Evolutionary conservation across 2,888 invertebrate genomes (phyloP).

Genomic region (Drosophila neoperkinsi): DNA sequence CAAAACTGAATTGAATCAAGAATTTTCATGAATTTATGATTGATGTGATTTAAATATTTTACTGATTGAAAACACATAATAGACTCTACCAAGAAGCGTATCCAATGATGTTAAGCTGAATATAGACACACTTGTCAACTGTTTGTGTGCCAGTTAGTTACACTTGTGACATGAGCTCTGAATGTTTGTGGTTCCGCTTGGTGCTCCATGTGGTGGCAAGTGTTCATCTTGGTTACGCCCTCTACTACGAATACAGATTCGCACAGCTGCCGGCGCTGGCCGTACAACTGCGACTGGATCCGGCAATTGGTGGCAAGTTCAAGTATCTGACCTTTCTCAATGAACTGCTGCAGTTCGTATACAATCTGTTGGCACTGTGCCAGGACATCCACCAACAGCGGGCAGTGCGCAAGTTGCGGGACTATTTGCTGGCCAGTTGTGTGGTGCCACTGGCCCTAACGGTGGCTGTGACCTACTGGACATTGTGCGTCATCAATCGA

Average conservation of each 20-base stretch:
- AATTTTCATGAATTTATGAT: not conserved
- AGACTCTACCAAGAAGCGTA: not conserved
- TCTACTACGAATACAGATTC: slow-evolving; percentile 43
- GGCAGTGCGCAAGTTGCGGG: slow-evolving; percentile 15
- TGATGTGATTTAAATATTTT: not conserved
- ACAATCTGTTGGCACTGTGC: slow-evolving; percentile 45
- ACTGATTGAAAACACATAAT: no score
- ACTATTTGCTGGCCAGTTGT: slow-evolving; percentile 45
- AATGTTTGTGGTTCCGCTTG: slow-evolving; percentile 8
- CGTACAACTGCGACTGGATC: slow-evolving; percentile 20
- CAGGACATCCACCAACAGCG: slow-evolving; percentile 23
- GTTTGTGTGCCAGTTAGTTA: not conserved
- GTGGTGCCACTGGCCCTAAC: slow-evolving; percentile 47
- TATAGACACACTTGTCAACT: not conserved
- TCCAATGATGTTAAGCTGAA: not conserved
- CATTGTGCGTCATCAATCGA: slow-evolving; percentile 30
- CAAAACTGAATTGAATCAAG: not conserved
- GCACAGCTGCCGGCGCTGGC: slow-evolving; percentile 44
- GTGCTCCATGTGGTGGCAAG: slow-evolving; percentile 45
- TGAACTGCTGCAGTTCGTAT: slow-evolving; percentile 43
- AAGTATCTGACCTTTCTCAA: slow-evolving; percentile 62
- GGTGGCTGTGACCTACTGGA: slow-evolving; percentile 57
- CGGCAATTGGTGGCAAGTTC: slow-evolving; percentile 59
- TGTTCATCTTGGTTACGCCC: slow-evolving; percentile 42
- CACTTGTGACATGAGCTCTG: not conserved